Evolutionary conservation across 2,113 vertebrate species (phyloP).

Genomic region (Puntigrus tetrazona): DNA sequence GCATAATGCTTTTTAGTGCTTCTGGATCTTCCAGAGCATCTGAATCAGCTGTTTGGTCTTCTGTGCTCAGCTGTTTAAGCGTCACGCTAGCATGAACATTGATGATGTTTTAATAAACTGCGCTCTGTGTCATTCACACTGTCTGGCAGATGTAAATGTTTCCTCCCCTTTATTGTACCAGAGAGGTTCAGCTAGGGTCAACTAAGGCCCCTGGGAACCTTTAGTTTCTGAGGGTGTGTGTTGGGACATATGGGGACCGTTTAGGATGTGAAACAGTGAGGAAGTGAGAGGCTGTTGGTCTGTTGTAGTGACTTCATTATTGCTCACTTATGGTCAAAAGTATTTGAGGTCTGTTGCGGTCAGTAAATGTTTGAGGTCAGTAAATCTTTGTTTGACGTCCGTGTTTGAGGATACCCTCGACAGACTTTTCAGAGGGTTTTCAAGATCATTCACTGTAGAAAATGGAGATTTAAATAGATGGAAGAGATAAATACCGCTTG

Average conservation of each 20-base stretch:
- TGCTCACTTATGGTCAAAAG: slow-evolving; percentile 62
- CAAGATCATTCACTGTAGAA: neutral
- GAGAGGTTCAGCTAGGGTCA: slow-evolving; percentile 75
- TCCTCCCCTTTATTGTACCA: slow-evolving; percentile 74
- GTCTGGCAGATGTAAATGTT: slow-evolving; percentile 77
- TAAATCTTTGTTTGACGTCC: slow-evolving; percentile 4
- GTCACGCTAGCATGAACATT: slow-evolving; percentile 58
- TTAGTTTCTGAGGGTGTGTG: slow-evolving; percentile 74
- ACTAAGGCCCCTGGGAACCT: slow-evolving; percentile 74
- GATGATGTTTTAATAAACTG: slow-evolving; percentile 79
- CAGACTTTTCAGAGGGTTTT: neutral
- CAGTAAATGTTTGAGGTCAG: neutral
- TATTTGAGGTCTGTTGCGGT: slow-evolving; percentile 9
- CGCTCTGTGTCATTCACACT: slow-evolving; percentile 70
- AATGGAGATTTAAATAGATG: neutral
- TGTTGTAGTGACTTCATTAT: slow-evolving; percentile 77
- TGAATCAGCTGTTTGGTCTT: neutral
- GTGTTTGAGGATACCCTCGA: neutral
- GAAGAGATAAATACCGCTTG: neutral
- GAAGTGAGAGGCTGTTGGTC: slow-evolving; percentile 76
- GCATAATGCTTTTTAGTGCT: neutral
- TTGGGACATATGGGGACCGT: slow-evolving; percentile 78
- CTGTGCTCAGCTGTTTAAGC: slow-evolving; percentile 37
- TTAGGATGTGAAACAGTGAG: slow-evolving; percentile 73
- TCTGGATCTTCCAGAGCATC: neutral